These are phyloP conservation scores for Strigamia crassipes DNA, from an alignment of 2,888 invertebrate genomes.

Conservation along the genomic window DNA sequence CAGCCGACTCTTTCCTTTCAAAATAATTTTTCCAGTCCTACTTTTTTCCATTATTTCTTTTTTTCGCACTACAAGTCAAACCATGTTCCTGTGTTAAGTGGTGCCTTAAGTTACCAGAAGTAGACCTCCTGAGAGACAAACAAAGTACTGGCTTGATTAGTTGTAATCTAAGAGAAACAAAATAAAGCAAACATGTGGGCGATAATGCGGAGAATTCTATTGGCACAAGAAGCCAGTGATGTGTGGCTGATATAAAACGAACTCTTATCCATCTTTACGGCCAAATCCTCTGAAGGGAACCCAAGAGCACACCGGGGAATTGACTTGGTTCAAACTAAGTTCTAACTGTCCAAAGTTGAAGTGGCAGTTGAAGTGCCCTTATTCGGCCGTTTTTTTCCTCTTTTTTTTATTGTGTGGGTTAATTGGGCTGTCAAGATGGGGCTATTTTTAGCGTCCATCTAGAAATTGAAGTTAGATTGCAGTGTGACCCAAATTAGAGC, in stretches of 20 bases:
- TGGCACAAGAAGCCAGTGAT: background rate
- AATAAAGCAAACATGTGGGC: background rate
- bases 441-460: background rate
- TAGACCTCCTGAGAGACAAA: background rate
- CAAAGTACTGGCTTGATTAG: background rate
- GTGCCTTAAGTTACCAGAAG: background rate
- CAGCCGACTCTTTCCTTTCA: background rate
- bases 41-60: background rate
- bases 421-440: conserved; percentile 32
- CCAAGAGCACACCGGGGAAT: conserved; percentile 18
- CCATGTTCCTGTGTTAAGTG: conserved; percentile 1
- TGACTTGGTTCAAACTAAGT: conserved; percentile 14
- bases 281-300: conserved; percentile 37
- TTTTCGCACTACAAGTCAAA: background rate
- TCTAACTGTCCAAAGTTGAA: conserved; percentile 37
- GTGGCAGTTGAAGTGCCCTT: conserved; percentile 12
- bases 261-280: conserved; percentile 31
- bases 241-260: conserved; percentile 21
- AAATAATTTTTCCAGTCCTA: background rate
- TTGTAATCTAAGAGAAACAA: conserved; percentile 24
- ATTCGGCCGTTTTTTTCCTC: background rate
- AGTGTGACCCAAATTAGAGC: background rate
- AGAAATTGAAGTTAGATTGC: conserved; percentile 13
- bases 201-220: conserved; percentile 8
- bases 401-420: background rate